phyloP scores from a whole-genome alignment of 2,113 vertebrate species.

The Thunnus thynnus region DNA sequence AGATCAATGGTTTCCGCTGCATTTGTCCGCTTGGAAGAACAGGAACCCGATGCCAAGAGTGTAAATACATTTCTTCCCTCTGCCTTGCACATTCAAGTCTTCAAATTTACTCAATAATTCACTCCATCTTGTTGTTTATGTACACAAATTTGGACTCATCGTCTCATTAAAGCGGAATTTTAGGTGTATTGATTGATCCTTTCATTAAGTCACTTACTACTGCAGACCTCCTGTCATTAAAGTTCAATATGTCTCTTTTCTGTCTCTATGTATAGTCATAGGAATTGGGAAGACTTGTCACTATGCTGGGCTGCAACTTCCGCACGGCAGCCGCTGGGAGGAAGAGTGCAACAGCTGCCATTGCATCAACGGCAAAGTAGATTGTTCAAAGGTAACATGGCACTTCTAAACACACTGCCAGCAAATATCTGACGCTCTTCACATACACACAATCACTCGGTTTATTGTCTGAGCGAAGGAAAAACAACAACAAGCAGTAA shows the following conservation, averaged over 20 bases:
- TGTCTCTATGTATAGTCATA: conserved; percentile 83
- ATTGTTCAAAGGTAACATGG: conserved; percentile 91
- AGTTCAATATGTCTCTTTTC: conserved; percentile 2
- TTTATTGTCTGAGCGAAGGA: background rate
- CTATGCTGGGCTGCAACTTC: conserved; percentile 89
- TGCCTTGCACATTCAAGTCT: background rate
- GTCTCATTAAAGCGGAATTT: background rate
- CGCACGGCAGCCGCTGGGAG: conserved; percentile 92
- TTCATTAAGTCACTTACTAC: background rate
- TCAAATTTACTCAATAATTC: background rate
- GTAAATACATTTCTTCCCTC: conserved; percentile 78
- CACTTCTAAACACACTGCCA: background rate
- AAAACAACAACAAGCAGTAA: background rate
- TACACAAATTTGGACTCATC: background rate
- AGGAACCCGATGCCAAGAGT: conserved; percentile 93
- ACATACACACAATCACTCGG: background rate
- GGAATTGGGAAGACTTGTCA: conserved; percentile 91
- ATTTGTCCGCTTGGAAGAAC: conserved; percentile 92
- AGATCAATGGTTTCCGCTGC: conserved; percentile 95
- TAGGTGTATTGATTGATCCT: too few species aligned
- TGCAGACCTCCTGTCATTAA: background rate
- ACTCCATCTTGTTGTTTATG: background rate
- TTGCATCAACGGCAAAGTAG: conserved; percentile 89
- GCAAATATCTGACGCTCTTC: background rate
- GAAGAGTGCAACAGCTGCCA: conserved; percentile 95